Base-by-base conservation (phyloP, 1,140 invertebrate species). In the Cotesia typhae region DNA sequence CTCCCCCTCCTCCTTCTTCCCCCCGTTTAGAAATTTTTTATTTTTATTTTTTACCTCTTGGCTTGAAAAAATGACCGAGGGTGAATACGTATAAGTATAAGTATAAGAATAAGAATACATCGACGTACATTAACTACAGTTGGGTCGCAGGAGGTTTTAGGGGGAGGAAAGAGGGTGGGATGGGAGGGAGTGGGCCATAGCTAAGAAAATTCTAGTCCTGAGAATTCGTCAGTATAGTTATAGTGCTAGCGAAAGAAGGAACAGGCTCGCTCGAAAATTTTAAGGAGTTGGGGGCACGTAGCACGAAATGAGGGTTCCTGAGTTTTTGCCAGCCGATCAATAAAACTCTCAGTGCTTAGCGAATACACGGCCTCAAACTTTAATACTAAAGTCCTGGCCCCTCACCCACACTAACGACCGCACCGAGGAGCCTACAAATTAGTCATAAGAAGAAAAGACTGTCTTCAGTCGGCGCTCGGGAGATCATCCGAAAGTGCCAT, bases 281-380 rank as follows among this genome's bases (percentile, higher is more conserved):
- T 28, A 28, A 76, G 75, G 75, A 75, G 78, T 76, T 76, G 74
- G 77, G 71, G 73, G 71, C 70, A 78, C 74, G 71, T 75, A 75
- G 72, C 74, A 73, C 68, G 77, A 70, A 75, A 75, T 75, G 74
- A 75, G 74, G 74, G 74, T 75, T 75, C 81, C 85, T 84, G 83
- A 86, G 83, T 86, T 87, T 87, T 87, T 87, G 85, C 85, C 83
- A 83, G 82, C 78, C 85, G 85, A 86, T 86, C 85, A 87, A 87
- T 86, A 86, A 87, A 87, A 87, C 82, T 85, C 85, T 86, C 85
- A 82, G 83, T 84, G 82, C 84, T 83, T 75, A 47, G 41, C 41
- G 41, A 47, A 47, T 47, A 47, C 41, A 47, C 41, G 41, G 41
- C 6, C 76, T 76, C 72, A 75, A 59, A 71, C 81, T 85, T 82